A percentile compares a stretch with the other conserved stretches of the same genome.
Conservation (phyloP, 2,113 vertebrate species). For the Baryphthengus martii region DNA sequence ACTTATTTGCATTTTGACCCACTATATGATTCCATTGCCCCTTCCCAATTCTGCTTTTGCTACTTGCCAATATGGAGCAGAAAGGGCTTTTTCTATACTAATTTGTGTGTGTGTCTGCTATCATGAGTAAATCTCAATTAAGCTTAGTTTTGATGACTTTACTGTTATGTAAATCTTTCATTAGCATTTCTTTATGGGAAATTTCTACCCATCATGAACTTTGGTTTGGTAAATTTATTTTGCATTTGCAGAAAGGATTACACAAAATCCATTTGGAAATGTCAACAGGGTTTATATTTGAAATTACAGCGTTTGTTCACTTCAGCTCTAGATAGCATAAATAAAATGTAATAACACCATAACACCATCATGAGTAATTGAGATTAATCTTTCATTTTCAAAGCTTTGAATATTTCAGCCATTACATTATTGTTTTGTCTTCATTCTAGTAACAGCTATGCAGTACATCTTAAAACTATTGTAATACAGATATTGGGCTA, state of each 20-base stretch:
- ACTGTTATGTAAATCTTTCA: background rate
- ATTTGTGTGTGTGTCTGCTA: background rate
- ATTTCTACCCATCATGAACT: background rate
- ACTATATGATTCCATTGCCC: background rate
- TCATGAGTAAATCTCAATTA: background rate
- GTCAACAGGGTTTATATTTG: background rate
- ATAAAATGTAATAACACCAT: background rate
- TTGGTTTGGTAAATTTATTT: background rate
- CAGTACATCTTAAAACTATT: background rate
- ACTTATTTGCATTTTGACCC: background rate
- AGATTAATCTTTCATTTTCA: background rate
- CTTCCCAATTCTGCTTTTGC: background rate
- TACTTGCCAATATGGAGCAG: background rate
- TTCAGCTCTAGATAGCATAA: background rate
- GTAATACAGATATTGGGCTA: background rate
- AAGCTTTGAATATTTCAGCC: background rate
- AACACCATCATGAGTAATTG: background rate
- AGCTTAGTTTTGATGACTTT: background rate
- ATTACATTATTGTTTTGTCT: background rate
- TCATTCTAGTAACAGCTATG: background rate
- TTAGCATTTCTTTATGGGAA: background rate
- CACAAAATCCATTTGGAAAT: background rate
- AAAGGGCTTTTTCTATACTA: rapidly evolving
- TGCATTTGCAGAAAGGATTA: background rate
- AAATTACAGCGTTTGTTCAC: background rate